Base-by-base conservation (phyloP, 2,797 vertebrate genomes). In the Megalops cyprinoides region DNA sequence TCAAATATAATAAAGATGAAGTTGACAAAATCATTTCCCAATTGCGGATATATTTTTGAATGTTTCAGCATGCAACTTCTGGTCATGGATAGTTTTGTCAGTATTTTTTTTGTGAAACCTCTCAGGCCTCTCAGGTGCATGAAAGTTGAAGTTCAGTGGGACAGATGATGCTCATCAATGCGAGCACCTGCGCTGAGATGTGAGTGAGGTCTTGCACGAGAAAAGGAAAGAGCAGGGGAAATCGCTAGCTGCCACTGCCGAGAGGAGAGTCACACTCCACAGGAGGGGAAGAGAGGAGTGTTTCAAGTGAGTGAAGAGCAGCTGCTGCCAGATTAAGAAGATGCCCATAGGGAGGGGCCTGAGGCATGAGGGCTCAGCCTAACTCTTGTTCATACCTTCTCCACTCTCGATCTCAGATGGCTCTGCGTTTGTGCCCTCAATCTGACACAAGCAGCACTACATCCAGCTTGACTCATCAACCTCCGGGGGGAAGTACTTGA, bases 21-120 rank as follows among this genome's bases (percentile, higher is more conserved):
- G 65, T 65, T 46, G n/a, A n/a, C n/a, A n/a, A 81, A 69, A 65
- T 69, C 67, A 28, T 77, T 69, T n/a, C n/a, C n/a, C n/a, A n/a
- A n/a, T n/a, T 79, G 56, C 51, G 76, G 44, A 75, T 75, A 44
- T 44, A 10, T 51, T 44, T 73, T 25, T 73, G 25, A 53, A 75
- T 60, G 25, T 31, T 78, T 28, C 20, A 18, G 20, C 25, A 37
- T 49, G 34, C 77, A 39, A 46, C 48, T 44, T 65, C 37, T 65
- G 28, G 12, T 20, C 46, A 25, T 48, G 7, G 23, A 65, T 78
- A 34, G 77, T 25, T 79, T 49, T 67, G 56, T 51, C 79, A n/a
- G n/a, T n/a, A 34, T 67, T 79, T 67, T 62, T 69, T 79, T 48
- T 78, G 42, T 39, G 14, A 62, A 69, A 48, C 31, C 60, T 48